phyloP scores from a whole-genome alignment of 1,140 invertebrate species.

The Archegozetes longisetosus region DNA sequence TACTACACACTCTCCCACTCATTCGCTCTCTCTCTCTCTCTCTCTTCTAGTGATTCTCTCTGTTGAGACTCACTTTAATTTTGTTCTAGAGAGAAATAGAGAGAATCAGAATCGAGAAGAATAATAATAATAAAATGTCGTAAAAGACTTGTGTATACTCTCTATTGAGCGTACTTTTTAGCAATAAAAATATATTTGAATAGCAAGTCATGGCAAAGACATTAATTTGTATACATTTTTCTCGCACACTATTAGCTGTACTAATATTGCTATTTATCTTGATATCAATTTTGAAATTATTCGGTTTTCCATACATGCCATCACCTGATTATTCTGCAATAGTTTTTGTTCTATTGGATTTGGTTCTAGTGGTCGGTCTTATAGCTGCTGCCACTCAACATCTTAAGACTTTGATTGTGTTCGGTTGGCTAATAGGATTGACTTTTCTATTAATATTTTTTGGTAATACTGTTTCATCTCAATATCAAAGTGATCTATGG shows the following conservation, averaged over 20 bases:
- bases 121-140: neutral
- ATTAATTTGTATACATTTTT: constrained; percentile 4
- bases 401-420: constrained; percentile 7
- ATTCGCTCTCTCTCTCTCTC: neutral
- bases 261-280: neutral
- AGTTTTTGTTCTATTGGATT: neutral
- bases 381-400: constrained; percentile 5
- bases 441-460: constrained; percentile 12
- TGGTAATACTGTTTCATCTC: constrained; percentile 13
- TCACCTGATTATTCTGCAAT: neutral
- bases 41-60: neutral
- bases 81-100: neutral
- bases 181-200: neutral
- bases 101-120: neutral
- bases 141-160: neutral
- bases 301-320: neutral
- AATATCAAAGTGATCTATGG: constrained; percentile 14
- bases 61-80: neutral
- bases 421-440: constrained; percentile 8
- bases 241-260: constrained; percentile 2
- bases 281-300: neutral
- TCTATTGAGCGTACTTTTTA: neutral
- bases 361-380: constrained; percentile 4
- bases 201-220: constrained; percentile 3
- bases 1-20: neutral